Percentiles rank a stretch among this genome's conserved stretches.
These are phyloP conservation scores for Acrobasis suavella DNA, from an alignment of 2,888 invertebrate genomes.

Conservation along the genomic window DNA sequence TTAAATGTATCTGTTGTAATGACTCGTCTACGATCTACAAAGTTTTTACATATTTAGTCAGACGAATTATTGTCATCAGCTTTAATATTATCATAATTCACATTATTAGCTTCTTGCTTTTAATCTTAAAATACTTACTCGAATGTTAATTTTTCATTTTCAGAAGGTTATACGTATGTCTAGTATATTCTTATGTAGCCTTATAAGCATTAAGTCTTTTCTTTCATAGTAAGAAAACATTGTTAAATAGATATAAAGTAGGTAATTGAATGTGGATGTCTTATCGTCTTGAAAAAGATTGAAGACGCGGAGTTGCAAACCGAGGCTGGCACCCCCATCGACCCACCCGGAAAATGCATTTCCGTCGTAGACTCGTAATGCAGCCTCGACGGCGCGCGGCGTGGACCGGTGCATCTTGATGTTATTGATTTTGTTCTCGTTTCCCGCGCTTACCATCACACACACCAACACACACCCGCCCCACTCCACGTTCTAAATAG, in stretches of 20 bases:
- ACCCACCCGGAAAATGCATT: conserved; percentile 19
- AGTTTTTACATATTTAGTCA: conserved; percentile 14
- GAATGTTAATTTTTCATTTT: too few relatives aligned
- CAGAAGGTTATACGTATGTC: too few relatives aligned
- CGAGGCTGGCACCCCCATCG: conserved; percentile 20
- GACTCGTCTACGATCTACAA: conserved; percentile 25
- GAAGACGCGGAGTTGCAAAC: not conserved
- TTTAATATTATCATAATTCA: too few relatives aligned
- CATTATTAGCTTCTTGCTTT: too few relatives aligned
- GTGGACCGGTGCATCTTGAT: conserved; percentile 40
- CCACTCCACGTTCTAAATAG: conserved; percentile 35
- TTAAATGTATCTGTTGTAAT: conserved; percentile 30
- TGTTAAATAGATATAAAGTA: too few relatives aligned
- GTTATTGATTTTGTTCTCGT: conserved; percentile 58
- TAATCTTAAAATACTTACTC: too few relatives aligned
- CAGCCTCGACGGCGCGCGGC: conserved; percentile 18
- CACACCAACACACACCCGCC: conserved; percentile 30
- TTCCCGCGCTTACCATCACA: conserved; percentile 48
- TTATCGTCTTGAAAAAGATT: not conserved
- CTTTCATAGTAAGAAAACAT: too few relatives aligned
- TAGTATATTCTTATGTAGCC: too few relatives aligned
- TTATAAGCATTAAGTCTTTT: too few relatives aligned
- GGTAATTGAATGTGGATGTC: too few relatives aligned
- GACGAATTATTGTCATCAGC: too few relatives aligned
- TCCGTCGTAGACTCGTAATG: conserved; percentile 17